Evolutionary conservation across 1,140 invertebrate species (phyloP), one percentile per base, ranked within the genome.

Genomic region (Caenorhabditis tropicalis): DNA sequence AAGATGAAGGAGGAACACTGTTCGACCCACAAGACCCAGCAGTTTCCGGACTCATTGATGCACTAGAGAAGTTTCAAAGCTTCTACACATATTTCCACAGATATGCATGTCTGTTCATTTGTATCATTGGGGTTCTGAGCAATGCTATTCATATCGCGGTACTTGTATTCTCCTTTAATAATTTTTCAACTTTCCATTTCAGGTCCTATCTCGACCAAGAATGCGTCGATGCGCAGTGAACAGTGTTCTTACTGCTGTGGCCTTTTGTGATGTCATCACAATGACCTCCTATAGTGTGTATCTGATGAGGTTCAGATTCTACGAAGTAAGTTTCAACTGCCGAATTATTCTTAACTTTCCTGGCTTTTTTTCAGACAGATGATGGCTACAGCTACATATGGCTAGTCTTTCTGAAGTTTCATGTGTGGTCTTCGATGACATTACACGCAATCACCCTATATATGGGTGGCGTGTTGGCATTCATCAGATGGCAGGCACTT

Each of bases 61-160:
- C 51, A 29, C 85, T 86, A n/a, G 58, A 86, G 79, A 10, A 53
- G 15, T 74, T 74, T 46, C 65, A 74, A n/a, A 74, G 36, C 33
- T 74, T 88, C 19, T 93, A 93, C 85, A 86, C 88, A 1, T 86
- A 85, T 3, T 84, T 94, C 12, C 95, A 96, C 89, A 94, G 94
- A 1, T 94, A 94, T 90, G 89, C 94, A n/a, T 93, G 94, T 29
- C 91, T 95, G 0, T 88, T 93, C 3, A 94, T 97, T 4, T 97
- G 96, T 90, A 91, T 95, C 21, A 95, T 97, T 87, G 96, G 96
- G 15, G 95, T 95, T 49, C 92, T 96, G 70, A 94, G 95, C 6
- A 98, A 98, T 90, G 92, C 95, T 16, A 92, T 97, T 51, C 97
- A 96, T 91, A 95, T 97, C 56, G 94, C 95, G 2, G 65, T 74